Evolutionary conservation across 1,140 invertebrate species (phyloP), one percentile per base, ranked within the genome.

Genomic region (Dendrolimus punctatus): DNA sequence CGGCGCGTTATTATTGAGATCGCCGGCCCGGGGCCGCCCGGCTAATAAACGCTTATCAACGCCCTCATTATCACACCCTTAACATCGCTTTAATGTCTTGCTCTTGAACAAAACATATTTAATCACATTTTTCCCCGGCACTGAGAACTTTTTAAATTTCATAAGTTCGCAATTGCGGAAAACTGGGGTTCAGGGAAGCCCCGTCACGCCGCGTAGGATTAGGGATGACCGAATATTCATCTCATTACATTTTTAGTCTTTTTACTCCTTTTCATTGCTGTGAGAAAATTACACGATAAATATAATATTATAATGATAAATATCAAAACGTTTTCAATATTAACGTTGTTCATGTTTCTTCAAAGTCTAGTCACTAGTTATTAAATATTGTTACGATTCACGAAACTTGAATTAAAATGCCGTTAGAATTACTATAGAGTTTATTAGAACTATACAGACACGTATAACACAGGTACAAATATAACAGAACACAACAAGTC

Each of bases 51-150:
- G 82, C 80, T 85, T 85, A 84, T 85, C 80, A 81, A 78, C 76
- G 73, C 73, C 68, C 80, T 81, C 76, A 85, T 85, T 85, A 85
- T 85, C 82, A 82, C 80, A 84, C 82, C 82, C 82, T 85, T 85
- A 84, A 83, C 82, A 82, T 85, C 82, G 73, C 82, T 84, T 85
- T 85, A 85, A 85, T 85, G 82, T 85, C 77, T 81, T 80, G 76
- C 77, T 82, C 75, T 82, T 82, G 80, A 85, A 84, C 82, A 85
- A 84, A 84, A 85, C 82, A 85, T 85, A 85, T 85, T 85, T 85
- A 85, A 85, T 85, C 82, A 78, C 77, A 81, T 84, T 85, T 85
- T 83, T 73, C 67, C 68, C 64, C 55, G 63, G 51, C 49, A 57
- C 51, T 37, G 65, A 59, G 66, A 85, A 83, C 80, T 84, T 84